phyloP scores from a whole-genome alignment of 2,888 invertebrate genomes.

The Aporophyla nigra region DNA sequence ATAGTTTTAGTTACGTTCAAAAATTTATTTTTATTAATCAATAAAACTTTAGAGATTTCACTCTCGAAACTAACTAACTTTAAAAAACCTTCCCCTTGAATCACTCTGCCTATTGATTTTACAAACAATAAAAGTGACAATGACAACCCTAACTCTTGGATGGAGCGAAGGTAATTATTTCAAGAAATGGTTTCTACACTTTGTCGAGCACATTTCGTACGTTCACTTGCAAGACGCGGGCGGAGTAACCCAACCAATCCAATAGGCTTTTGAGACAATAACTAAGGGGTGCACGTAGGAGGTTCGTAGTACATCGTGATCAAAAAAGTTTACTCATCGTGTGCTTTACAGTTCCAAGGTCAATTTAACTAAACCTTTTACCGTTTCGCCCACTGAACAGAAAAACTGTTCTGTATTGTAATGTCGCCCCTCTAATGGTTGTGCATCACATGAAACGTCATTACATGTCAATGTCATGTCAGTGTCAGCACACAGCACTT shows the following conservation, averaged over 20 bases:
- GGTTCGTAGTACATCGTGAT: background rate
- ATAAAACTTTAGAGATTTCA: too few relatives aligned
- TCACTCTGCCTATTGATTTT: too few relatives aligned
- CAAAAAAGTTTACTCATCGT: background rate
- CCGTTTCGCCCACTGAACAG: too few relatives aligned
- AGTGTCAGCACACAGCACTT: constrained; percentile 1
- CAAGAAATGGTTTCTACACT: too few relatives aligned
- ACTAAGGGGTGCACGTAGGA: background rate
- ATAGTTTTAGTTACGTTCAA: too few relatives aligned
- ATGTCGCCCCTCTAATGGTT: background rate
- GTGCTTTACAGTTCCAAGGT: background rate
- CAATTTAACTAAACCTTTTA: background rate
- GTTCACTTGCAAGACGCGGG: background rate
- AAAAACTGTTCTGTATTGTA: background rate
- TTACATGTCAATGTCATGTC: constrained; percentile 27
- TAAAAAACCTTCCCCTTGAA: too few relatives aligned
- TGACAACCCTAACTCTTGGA: too few relatives aligned
- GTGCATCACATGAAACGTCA: background rate
- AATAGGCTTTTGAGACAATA: background rate
- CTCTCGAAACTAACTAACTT: too few relatives aligned
- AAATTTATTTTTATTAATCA: too few relatives aligned
- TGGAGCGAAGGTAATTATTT: too few relatives aligned
- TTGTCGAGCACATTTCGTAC: too few relatives aligned
- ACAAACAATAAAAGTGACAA: too few relatives aligned
- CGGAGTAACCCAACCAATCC: background rate